Base-by-base conservation (phyloP, 2,888 invertebrate species). In the Cataglyphis albicans region DNA sequence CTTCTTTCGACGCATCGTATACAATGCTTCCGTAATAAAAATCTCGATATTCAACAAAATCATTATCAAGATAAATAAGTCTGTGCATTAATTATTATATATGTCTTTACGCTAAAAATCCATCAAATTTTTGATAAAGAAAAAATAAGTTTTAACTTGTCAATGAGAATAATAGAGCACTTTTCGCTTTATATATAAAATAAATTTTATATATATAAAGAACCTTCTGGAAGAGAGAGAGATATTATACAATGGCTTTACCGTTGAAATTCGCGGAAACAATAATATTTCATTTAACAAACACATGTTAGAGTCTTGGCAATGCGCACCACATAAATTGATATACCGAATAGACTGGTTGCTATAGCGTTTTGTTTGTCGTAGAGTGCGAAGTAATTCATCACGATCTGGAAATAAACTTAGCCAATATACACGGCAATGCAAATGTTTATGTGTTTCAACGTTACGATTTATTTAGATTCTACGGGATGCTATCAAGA, bases 1-100 rank as follows among this genome's bases (percentile, higher is more conserved):
- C 61, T 87, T 75, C 67, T n/a, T 75, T 82, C 72, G 65, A 48
- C 63, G 63, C 72, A 74, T 61, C 67, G 32, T 68, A 57, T 65
- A 44, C 35, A 74, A 25, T 29, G 15, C 52, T 35, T 38, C 25
- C 5, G 15, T 25, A 38, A 67, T 67, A 55, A 38, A 67, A 65
- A 65, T 76, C 35, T 4, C 25, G 25, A 67, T 38, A 55, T 55
- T 38, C 12, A 38, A 65, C 38, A 12, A 55, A 29, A 18, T n/a
- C 0, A 21, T 52, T 52, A 52, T 76, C 29, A 10, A 52, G n/a
- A 21, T n/a, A 64, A n/a, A 15, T 9, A 9, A 6, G 0, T 48
- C 32, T n/a, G 21, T 21, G n/a, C 21, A 52, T 44, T 44, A 44
- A 41, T 9, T 38, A 38, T 70, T 21, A 35, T 68, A 21, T 6